Conservation (phyloP, 2,113 vertebrate species). For the Alouatta palliata region DNA sequence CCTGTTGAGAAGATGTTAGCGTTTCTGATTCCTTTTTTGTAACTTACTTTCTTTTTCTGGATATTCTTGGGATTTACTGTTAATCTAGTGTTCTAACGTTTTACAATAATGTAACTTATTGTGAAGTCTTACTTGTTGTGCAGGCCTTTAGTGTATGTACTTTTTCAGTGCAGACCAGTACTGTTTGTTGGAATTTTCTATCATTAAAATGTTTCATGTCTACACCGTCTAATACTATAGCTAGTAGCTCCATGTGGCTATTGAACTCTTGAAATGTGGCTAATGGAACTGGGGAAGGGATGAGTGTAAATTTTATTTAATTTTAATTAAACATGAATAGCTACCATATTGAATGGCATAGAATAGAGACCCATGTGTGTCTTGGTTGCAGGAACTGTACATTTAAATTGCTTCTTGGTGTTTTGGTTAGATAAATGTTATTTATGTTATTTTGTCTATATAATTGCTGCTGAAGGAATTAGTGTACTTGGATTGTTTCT, state of each 20-base stretch:
- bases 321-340: not conserved
- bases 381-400: not conserved
- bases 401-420: not conserved
- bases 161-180: not conserved
- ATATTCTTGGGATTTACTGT: not conserved
- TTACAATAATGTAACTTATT: not conserved
- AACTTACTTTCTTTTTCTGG: not conserved
- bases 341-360: not conserved
- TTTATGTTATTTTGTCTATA: not conserved
- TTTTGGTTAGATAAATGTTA: not conserved
- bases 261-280: not conserved
- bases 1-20: not conserved
- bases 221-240: not conserved
- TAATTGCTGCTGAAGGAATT: not conserved
- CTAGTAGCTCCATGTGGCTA: not conserved
- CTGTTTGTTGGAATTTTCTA: not conserved
- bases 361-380: not conserved
- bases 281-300: not conserved
- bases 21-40: not conserved
- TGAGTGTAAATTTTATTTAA: not conserved
- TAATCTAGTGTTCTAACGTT: not conserved
- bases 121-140: not conserved
- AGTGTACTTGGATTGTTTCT: not conserved
- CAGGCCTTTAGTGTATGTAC: not conserved
- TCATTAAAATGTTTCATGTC: not conserved